Evolutionary conservation across 2,113 vertebrate species (phyloP).

Genomic region (Gracilinanus agilis): DNA sequence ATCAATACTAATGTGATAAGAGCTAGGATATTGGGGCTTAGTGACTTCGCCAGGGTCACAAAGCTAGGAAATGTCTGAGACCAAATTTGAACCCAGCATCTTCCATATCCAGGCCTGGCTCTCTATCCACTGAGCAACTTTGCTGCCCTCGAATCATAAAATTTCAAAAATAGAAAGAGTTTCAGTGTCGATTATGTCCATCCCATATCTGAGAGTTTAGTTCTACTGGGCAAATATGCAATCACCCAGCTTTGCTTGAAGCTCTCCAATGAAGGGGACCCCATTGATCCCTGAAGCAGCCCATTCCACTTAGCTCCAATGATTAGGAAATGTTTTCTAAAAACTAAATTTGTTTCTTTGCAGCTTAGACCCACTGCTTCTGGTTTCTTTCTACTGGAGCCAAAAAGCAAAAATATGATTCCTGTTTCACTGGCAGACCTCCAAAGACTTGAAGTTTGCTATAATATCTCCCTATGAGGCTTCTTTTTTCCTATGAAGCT

Average conservation of each 20-base stretch:
- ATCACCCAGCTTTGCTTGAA: not conserved
- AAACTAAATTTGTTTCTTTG: not conserved
- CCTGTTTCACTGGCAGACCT: not conserved
- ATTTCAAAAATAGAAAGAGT: not conserved
- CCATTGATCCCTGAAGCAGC: not conserved
- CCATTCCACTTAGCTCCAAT: not conserved
- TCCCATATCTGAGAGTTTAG: not conserved
- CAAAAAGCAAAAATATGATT: not conserved
- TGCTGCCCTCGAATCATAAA: not conserved
- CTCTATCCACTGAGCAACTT: not conserved
- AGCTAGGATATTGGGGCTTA: too few relatives aligned
- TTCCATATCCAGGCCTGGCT: too few relatives aligned
- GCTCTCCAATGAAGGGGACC: not conserved
- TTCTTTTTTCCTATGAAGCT: not conserved
- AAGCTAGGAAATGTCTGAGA: too few relatives aligned
- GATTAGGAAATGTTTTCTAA: not conserved
- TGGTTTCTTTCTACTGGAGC: not conserved
- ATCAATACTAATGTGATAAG: too few relatives aligned
- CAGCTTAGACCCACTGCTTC: not conserved
- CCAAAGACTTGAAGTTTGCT: not conserved
- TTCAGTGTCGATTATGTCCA: not conserved
- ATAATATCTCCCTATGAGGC: not conserved
- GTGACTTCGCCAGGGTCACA: too few relatives aligned
- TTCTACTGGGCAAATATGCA: not conserved
- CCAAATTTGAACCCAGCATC: too few relatives aligned